Evolutionary conservation across 2,888 invertebrate genomes (phyloP).

Genomic region (Oscheius sp.): DNA sequence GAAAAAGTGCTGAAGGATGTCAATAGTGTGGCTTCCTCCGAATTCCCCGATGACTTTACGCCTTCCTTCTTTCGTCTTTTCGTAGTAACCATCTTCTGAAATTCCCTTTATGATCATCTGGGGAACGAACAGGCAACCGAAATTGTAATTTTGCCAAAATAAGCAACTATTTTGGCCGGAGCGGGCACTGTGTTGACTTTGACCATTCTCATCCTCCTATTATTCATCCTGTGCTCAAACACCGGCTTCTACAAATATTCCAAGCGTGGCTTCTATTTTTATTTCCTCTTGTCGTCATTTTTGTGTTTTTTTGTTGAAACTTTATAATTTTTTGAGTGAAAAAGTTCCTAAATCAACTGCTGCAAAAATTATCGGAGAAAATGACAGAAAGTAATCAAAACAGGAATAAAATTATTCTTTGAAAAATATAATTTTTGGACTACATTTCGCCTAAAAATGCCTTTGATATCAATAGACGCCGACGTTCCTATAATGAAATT

Average conservation of each 20-base stretch:
- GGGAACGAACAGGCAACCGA: neutral
- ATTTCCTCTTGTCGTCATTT: neutral
- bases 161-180: neutral
- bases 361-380: no score
- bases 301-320: no score
- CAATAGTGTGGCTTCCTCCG: neutral
- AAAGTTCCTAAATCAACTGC: no score
- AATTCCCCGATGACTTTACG: conserved; percentile 27
- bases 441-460: no score
- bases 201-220: neutral
- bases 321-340: no score
- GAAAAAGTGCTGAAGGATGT: neutral
- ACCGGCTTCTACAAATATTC: conserved; percentile 13
- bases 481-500: neutral
- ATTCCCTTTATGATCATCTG: conserved; percentile 8
- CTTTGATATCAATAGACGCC: neutral
- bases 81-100: conserved; percentile 10
- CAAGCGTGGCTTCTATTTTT: conserved; percentile 8
- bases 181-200: neutral
- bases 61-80: conserved; percentile 1
- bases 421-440: no score
- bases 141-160: neutral
- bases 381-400: no score
- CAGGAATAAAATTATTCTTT: no score
- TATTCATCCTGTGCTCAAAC: conserved; percentile 7